Evolutionary conservation across 2,888 invertebrate species (phyloP).

Genomic region (Vanessa cardui): DNA sequence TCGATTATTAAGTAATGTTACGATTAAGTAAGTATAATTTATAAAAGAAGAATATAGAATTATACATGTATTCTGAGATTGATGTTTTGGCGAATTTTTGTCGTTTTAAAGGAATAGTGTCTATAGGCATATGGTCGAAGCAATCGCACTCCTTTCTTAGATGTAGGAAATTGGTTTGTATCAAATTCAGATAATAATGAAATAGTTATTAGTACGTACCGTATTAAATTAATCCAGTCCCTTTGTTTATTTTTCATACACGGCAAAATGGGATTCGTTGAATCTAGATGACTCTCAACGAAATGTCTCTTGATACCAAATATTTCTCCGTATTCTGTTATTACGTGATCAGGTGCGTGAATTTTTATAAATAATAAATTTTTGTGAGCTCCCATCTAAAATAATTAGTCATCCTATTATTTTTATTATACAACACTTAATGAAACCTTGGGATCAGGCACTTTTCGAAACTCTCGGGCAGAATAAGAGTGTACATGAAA

Average conservation of each 20-base stretch:
- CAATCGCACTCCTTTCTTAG: too few species aligned
- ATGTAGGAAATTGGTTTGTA: too few species aligned
- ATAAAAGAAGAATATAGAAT: too few species aligned
- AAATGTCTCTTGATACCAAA: constrained; percentile 25
- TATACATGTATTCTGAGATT: too few species aligned
- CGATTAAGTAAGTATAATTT: too few species aligned
- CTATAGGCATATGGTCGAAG: too few species aligned
- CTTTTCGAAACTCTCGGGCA: too few species aligned
- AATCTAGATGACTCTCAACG: constrained; percentile 11
- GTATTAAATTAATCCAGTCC: constrained; percentile 19
- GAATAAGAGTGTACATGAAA: too few species aligned
- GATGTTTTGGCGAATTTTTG: too few species aligned
- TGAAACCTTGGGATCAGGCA: too few species aligned
- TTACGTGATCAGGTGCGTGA: constrained; percentile 15
- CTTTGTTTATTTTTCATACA: constrained; percentile 5
- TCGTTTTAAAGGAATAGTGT: too few species aligned
- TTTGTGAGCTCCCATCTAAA: constrained; percentile 19
- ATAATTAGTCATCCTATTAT: background rate
- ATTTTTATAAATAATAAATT: constrained; percentile 24
- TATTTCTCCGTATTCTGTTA: constrained; percentile 20
- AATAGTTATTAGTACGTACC: background rate
- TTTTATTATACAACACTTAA: background rate
- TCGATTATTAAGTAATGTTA: too few species aligned
- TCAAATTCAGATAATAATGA: background rate
- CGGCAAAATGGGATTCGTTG: background rate